phyloP scores from a whole-genome alignment of 2,113 vertebrate genomes.

The Dasyornis broadbenti region DNA sequence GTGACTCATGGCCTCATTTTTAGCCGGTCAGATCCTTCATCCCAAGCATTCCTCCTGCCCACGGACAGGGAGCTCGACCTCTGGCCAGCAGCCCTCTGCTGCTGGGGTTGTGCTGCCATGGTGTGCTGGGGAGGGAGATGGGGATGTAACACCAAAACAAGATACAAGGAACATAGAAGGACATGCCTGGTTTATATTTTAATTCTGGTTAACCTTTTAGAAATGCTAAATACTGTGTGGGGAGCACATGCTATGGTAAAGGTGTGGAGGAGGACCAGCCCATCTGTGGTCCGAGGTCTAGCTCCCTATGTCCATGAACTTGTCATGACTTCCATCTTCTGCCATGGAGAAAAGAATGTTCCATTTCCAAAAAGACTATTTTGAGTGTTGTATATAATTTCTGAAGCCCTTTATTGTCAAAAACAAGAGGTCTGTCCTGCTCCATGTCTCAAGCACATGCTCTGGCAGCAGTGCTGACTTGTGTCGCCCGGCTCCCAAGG shows the following conservation, averaged over 20 bases:
- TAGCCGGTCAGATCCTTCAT: conserved; percentile 3
- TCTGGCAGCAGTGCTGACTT: background rate
- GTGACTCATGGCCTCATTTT: background rate
- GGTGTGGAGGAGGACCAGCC: background rate
- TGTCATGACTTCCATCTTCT: background rate
- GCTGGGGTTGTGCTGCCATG: accelerated
- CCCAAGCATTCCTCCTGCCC: background rate
- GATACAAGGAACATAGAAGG: accelerated
- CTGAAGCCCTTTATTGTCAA: background rate
- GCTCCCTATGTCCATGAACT: background rate
- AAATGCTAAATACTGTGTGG: background rate
- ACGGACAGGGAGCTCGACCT: background rate
- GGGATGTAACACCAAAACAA: background rate
- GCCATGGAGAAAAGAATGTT: background rate
- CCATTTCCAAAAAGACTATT: background rate
- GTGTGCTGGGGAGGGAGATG: background rate
- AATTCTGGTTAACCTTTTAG: background rate
- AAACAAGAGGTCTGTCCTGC: background rate
- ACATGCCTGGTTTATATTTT: background rate
- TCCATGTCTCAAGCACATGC: background rate
- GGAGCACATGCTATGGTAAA: background rate
- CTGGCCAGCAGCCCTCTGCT: background rate
- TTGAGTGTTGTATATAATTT: background rate
- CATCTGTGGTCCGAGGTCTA: background rate
- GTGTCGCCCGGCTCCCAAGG: background rate